These are phyloP conservation scores for Carassius auratus DNA, from an alignment of 2,113 vertebrate species.

Conservation along the genomic window DNA sequence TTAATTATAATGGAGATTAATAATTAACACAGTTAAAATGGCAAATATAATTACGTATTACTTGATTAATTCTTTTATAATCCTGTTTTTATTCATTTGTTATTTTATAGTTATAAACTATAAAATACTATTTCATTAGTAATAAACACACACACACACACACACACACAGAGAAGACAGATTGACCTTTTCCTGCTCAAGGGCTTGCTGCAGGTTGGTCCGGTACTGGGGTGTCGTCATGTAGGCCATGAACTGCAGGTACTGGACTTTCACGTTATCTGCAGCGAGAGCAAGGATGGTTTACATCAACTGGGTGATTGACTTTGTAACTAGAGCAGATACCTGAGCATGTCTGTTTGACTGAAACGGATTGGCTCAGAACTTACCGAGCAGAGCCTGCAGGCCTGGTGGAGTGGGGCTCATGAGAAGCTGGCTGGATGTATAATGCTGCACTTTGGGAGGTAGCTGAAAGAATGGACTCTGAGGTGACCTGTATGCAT, in stretches of 20 bases:
- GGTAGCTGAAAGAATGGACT: slow-evolving; percentile 98
- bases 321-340: background rate
- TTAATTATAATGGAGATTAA: too few relatives aligned
- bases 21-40: too few relatives aligned
- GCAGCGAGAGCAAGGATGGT: background rate
- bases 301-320: background rate
- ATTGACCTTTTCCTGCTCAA: slow-evolving; percentile 93
- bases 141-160: background rate
- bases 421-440: slow-evolving; percentile 87
- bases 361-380: background rate
- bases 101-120: too few relatives aligned
- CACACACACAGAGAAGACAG: background rate
- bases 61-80: too few relatives aligned
- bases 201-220: slow-evolving; percentile 88
- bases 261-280: slow-evolving; percentile 97
- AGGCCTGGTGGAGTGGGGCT: slow-evolving; percentile 90
- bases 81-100: too few relatives aligned
- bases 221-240: slow-evolving; percentile 97
- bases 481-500: slow-evolving; percentile 92
- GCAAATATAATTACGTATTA: too few relatives aligned
- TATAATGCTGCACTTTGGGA: slow-evolving; percentile 93
- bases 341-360: background rate
- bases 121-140: too few relatives aligned
- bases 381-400: slow-evolving; percentile 93
- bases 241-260: slow-evolving; percentile 94